phyloP scores from a whole-genome alignment of 2,797 vertebrate genomes.

The Takifugu ocellatus region DNA sequence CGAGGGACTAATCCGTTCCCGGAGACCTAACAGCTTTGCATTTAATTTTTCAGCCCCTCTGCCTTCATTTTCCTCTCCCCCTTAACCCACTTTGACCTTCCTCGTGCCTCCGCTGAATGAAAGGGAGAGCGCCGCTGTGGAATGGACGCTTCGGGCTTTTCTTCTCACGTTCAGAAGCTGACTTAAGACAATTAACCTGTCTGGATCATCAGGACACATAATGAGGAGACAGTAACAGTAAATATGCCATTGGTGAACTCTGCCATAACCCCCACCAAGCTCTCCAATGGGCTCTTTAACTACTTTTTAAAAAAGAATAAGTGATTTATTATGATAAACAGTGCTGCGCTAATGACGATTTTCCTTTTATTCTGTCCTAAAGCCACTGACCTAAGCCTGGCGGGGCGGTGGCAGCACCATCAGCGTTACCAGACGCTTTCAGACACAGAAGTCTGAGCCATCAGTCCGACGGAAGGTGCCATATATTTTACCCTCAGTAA shows the following conservation, averaged over 20 bases:
- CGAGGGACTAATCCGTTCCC: conserved; percentile 51
- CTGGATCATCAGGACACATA: conserved; percentile 24
- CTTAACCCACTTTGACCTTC: conserved; percentile 37
- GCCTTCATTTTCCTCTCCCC: conserved; percentile 31
- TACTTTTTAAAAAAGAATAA: too few relatives aligned
- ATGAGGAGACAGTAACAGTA: conserved; percentile 3
- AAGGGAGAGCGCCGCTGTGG: conserved; percentile 11
- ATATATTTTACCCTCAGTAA: too few relatives aligned
- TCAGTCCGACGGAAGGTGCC: too few relatives aligned
- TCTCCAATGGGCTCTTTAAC: too few relatives aligned
- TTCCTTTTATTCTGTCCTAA: too few relatives aligned
- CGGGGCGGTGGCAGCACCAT: too few relatives aligned
- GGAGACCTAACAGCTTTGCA: conserved; percentile 61
- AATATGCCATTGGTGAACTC: conserved; percentile 21
- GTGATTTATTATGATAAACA: too few relatives aligned
- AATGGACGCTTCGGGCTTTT: conserved; percentile 35
- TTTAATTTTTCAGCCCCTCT: conserved; percentile 53
- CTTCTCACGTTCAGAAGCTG: conserved; percentile 44
- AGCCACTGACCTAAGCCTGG: too few relatives aligned
- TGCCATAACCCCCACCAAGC: conserved; percentile 8
- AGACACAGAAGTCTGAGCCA: too few relatives aligned
- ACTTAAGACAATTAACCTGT: conserved; percentile 58
- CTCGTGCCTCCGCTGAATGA: conserved; percentile 37
- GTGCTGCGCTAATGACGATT: too few relatives aligned
- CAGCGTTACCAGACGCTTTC: too few relatives aligned